Percentiles rank a stretch among this genome's conserved stretches.
Conservation (phyloP, 2,113 vertebrate genomes). For the Leptocoma aspasia region DNA sequence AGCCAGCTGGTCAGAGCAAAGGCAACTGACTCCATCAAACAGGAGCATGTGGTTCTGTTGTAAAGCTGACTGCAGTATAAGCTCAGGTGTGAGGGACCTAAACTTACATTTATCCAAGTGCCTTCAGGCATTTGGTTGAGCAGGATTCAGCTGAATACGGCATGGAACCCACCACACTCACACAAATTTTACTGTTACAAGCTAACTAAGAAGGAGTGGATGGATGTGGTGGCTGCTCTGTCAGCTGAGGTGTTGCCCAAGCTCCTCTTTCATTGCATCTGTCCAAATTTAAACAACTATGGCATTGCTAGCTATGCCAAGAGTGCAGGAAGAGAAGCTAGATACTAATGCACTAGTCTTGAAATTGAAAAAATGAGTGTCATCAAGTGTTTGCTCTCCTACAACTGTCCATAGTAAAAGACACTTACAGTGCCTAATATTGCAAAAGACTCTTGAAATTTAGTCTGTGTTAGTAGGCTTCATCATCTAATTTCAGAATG, state of each 20-base stretch:
- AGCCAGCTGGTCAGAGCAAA: background rate
- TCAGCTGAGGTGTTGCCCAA: background rate
- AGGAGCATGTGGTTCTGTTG: accelerated
- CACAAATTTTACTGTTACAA: background rate
- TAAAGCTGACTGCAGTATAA: background rate
- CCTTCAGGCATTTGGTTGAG: background rate
- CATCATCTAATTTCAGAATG: background rate
- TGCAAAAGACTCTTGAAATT: background rate
- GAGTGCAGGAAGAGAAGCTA: background rate
- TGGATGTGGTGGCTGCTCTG: background rate
- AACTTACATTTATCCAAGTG: background rate
- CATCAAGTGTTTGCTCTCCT: background rate
- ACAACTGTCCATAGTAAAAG: background rate
- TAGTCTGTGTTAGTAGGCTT: background rate
- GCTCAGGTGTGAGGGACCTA: background rate
- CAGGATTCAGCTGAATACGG: background rate
- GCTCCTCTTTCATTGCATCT: background rate
- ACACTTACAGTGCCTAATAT: background rate
- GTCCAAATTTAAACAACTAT: background rate
- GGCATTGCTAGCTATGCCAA: background rate
- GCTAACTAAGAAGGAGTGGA: background rate
- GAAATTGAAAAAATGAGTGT: background rate
- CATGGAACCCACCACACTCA: too few relatives aligned
- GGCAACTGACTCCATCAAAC: background rate
- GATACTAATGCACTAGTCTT: background rate